Evolutionary conservation across 2,888 invertebrate genomes (phyloP), one percentile per base, ranked within the genome.

Genomic region (Drosophila macrospina): DNA sequence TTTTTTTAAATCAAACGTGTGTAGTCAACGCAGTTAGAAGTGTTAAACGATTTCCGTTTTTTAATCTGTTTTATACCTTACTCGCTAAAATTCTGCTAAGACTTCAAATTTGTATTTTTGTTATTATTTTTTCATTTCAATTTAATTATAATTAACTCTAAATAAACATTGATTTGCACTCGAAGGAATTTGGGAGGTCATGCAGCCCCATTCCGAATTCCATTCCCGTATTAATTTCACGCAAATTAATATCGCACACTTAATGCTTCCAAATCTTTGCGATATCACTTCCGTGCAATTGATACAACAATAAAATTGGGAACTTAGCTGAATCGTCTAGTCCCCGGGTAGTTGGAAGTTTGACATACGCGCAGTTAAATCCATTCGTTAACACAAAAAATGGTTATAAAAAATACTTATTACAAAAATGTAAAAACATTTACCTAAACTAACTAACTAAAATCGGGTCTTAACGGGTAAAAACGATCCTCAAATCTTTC

Each of bases 1-100:
- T 45, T 69, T 30, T 15, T 69, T 28, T 32, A 79, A 79, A 77
- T 74, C 39, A 74, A 63, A 52, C 50, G 51, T 63, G n/a, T 47
- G 37, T 60, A 45, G 11, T 48, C 32, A 60, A 64, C 42, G 68
- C 68, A 70, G 50, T 41, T 70, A 26, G 45, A 65, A 56, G 70
- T 57, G 56, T 67, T 54, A 39, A 72, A 73, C 64, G 41, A 59
- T 39, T 48, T 51, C 10, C 8, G 15, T 10, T 32, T 50, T 57
- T 65, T 50, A n/a, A n/a, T 39, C 59, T 48, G 2, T 28, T 28
- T 28, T 56, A 39, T 44, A 39, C 55, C 73, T 80, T 80, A 80
- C n/a, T 47, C 42, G 28, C 75, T 86, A 83, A 61, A 86, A 76
- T 76, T 88, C 80, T 83, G 80, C 80, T 88, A 88, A 68, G 57